Evolutionary conservation across 2,797 vertebrate species (phyloP), one percentile per base, ranked within the genome.

Genomic region (Poecilia velifera): DNA sequence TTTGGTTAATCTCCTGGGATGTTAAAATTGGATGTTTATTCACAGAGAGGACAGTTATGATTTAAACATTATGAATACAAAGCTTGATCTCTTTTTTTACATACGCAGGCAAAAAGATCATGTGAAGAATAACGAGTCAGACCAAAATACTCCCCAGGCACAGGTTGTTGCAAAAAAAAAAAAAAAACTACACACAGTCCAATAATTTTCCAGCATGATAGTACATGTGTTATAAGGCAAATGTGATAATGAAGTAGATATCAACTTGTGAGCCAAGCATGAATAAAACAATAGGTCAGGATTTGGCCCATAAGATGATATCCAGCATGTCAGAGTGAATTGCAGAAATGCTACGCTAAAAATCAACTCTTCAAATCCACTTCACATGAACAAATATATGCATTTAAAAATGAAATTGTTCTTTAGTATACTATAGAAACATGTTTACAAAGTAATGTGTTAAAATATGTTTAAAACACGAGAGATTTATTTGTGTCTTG

Each of bases 201-300:
- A 9, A 13, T 25, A n/a, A 43, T 22, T 45, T 28, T 6, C 25
- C 68, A n/a, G 68, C 25, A 28, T 16, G 20, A 12, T 1, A 6
- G 25, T 13, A 3, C 25, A 71, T 0, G 6, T 45, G 4, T 16
- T 71, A 28, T 12, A 71, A 71, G 68, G 12, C 41, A 71, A 71
- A 14, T 6, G 68, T 71, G 41, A 45, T 8, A 71, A 70, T 70
- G 66, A 28, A 71, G 41, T 45, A 25, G 68, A 45, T 45, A 28
- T 71, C 66, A 70, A 13, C 39, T 43, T 43, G 66, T 43, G 39
- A 22, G 9, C 2, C 12, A 45, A 45, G 68, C 25, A 28, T 45
- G 25, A 71, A 71, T 45, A 45, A 71, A 43, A 45, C 66, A 70
- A 70, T 36, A 64, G 62, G 8, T 39, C 36, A 43, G 66, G 66